Evolutionary conservation across 2,113 vertebrate species (phyloP).

Genomic region (Shinisaurus crocodilurus): DNA sequence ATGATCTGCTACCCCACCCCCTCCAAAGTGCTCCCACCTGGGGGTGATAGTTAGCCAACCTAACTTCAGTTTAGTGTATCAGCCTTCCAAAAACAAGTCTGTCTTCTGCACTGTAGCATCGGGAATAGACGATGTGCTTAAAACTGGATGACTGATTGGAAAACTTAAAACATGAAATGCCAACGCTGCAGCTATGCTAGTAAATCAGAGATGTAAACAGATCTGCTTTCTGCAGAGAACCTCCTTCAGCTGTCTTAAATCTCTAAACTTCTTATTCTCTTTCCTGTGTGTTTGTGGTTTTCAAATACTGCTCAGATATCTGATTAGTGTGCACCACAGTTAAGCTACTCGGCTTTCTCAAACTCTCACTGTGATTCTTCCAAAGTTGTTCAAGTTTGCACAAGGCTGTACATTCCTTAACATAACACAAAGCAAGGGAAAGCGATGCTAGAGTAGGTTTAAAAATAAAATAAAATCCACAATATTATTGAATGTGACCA

Average conservation of each 20-base stretch:
- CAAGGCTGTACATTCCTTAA: background rate
- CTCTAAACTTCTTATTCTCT: conserved; percentile 4
- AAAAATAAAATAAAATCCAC: background rate
- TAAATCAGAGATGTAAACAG: conserved; percentile 37
- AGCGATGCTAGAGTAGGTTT: background rate
- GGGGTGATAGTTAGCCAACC: background rate
- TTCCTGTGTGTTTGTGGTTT: conserved; percentile 5
- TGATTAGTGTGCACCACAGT: background rate
- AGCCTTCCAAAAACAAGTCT: background rate
- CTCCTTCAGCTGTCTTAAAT: conserved; percentile 16
- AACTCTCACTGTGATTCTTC: background rate
- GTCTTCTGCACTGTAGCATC: background rate
- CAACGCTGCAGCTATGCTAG: conserved; percentile 22
- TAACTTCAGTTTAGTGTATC: background rate
- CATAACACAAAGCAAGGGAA: background rate
- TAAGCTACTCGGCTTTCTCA: conserved; percentile 18
- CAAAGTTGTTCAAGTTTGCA: background rate
- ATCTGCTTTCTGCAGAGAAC: conserved; percentile 12
- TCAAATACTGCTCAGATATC: conserved; percentile 13
- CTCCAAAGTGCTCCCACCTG: conserved; percentile 14
- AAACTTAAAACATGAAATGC: conserved; percentile 31
- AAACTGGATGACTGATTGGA: conserved; percentile 21
- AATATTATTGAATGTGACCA: conserved; percentile 15
- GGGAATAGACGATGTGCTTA: conserved; percentile 17
- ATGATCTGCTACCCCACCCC: background rate